Conservation (phyloP, 2,888 invertebrate genomes). For the Tipula lateralis region DNA sequence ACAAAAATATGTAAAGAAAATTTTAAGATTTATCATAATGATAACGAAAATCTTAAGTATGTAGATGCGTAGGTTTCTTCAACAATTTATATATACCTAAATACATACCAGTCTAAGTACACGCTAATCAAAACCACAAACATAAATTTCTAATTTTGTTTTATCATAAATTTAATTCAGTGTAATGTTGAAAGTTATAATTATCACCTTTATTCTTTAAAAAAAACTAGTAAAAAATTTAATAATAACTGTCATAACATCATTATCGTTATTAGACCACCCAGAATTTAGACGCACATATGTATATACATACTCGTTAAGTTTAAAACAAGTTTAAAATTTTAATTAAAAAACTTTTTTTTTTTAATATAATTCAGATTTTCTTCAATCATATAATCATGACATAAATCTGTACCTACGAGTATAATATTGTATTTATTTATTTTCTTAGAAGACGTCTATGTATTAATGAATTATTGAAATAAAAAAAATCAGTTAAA, state of each 20-base stretch:
- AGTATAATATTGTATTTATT: background rate
- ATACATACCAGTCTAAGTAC: background rate
- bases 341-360: background rate
- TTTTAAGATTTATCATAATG: background rate
- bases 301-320: background rate
- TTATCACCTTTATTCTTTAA: constrained; percentile 11
- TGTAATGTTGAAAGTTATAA: background rate
- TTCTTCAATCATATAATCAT: background rate
- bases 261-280: background rate
- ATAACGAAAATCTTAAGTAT: background rate
- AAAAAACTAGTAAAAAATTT: background rate
- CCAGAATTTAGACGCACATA: background rate
- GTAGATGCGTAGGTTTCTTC: background rate
- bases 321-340: background rate
- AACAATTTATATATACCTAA: background rate
- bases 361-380: background rate
- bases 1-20: background rate
- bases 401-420: background rate
- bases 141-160: background rate
- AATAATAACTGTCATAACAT: background rate
- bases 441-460: background rate
- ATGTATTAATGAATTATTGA: background rate
- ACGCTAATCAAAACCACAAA: background rate
- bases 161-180: background rate
- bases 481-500: background rate